phyloP scores from a whole-genome alignment of 2,113 vertebrate genomes.

The Paradoxurus hermaphroditus region DNA sequence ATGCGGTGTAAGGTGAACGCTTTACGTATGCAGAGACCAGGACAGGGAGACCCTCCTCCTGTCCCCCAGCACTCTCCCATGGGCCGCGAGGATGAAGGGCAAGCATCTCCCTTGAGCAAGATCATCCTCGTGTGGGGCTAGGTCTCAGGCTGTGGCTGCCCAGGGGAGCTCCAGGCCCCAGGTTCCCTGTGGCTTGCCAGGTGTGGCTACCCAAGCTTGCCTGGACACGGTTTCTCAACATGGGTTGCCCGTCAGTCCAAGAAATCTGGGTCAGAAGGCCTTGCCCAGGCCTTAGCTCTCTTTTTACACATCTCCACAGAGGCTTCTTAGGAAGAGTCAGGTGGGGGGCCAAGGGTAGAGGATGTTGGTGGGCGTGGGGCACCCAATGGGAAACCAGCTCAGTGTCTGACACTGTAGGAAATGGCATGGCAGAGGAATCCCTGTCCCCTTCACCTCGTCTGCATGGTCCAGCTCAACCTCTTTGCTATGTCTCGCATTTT shows the following conservation, averaged over 20 bases:
- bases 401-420: not conserved
- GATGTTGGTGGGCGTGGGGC: not conserved
- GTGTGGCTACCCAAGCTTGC: not conserved
- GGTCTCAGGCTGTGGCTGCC: not conserved
- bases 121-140: not conserved
- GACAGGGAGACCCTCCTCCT: not conserved
- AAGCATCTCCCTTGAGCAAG: not conserved
- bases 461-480: not conserved
- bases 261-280: slow-evolving; percentile 43
- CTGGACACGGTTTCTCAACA: slow-evolving; percentile 20
- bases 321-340: not conserved
- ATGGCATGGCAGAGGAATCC: not conserved
- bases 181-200: not conserved
- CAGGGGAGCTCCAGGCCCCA: not conserved
- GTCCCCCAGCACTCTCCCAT: rapidly evolving
- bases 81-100: not conserved
- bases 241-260: not conserved
- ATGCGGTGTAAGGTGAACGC: rapidly evolving
- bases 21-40: not conserved
- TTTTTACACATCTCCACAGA: not conserved
- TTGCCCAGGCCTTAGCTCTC: not conserved
- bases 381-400: not conserved
- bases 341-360: not conserved
- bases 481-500: not conserved
- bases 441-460: not conserved